Conservation (phyloP, 2,113 vertebrate species). For the Lonchura striata region DNA sequence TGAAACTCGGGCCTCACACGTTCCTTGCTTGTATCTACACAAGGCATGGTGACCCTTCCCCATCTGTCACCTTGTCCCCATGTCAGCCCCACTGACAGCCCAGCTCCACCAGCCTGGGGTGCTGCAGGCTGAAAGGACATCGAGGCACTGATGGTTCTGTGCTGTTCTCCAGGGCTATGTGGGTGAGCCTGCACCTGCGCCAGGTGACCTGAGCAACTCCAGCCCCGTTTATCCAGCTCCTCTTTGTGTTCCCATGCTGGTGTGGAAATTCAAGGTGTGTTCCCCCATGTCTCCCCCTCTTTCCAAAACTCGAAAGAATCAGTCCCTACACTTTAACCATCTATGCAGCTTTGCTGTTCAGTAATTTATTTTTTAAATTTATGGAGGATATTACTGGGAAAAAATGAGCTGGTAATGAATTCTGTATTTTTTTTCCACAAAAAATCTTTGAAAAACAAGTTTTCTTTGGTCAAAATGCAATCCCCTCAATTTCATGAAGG, state of each 20-base stretch:
- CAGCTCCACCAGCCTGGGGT: background rate
- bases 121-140: background rate
- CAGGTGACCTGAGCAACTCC: accelerated
- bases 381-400: background rate
- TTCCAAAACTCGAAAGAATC: background rate
- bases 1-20: background rate
- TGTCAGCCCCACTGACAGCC: background rate
- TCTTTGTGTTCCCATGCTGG: accelerated
- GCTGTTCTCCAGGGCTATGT: accelerated
- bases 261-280: background rate
- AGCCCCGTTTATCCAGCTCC: background rate
- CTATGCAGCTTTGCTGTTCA: background rate
- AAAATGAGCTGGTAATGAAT: background rate
- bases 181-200: background rate
- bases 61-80: background rate
- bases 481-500: background rate
- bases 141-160: background rate
- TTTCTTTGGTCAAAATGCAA: background rate
- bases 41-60: background rate
- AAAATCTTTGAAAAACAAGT: background rate
- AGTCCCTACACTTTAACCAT: background rate
- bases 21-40: background rate
- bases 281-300: background rate
- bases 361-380: background rate
- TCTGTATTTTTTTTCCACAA: background rate